Percentiles rank a stretch among this genome's conserved stretches.
Conservation (phyloP, 2,888 invertebrate species). For the Macrophya alboannulata region DNA sequence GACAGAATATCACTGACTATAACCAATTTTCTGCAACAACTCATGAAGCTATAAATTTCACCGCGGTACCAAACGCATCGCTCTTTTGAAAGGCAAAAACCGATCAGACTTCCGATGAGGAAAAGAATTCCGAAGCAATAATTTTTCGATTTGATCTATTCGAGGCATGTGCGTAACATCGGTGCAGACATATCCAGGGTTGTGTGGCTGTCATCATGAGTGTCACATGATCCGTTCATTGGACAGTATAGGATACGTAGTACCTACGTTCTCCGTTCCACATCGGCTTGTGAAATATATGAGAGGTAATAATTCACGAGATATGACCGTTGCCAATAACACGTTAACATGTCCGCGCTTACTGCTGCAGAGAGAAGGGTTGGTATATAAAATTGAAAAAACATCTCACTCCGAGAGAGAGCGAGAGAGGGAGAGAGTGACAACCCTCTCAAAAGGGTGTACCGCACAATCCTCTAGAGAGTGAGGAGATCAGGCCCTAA, state of each 20-base stretch:
- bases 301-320: constrained; percentile 49
- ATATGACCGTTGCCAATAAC: constrained; percentile 29
- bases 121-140: neutral
- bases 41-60: neutral
- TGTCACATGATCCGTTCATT: constrained; percentile 51
- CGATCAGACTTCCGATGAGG: neutral
- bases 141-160: neutral
- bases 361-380: neutral
- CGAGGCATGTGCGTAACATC: neutral
- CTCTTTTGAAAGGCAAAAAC: neutral
- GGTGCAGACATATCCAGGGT: neutral
- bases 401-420: neutral
- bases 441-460: constrained; percentile 29
- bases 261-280: constrained; percentile 10
- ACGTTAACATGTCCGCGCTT: neutral
- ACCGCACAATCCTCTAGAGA: neutral
- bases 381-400: neutral
- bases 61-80: no score
- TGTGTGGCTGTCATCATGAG: constrained; percentile 41
- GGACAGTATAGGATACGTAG: neutral
- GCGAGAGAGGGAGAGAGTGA: neutral
- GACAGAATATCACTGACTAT: neutral
- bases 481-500: neutral
- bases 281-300: constrained; percentile 48
- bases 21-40: neutral